Evolutionary conservation across 2,888 invertebrate species (phyloP), one percentile per base, ranked within the genome.

Genomic region (Chrysotoxum bicinctum): DNA sequence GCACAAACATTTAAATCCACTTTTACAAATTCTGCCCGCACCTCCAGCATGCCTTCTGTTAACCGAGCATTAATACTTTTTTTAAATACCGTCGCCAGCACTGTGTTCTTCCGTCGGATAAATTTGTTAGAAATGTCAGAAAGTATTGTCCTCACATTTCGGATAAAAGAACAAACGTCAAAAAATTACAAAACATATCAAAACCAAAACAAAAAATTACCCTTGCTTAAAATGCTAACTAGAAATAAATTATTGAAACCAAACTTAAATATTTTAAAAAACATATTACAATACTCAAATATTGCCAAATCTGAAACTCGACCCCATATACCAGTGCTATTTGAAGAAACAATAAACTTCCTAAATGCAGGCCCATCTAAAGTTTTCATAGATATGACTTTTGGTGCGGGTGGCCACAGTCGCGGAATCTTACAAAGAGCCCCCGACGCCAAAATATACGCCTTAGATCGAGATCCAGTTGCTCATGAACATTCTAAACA

Each of bases 351-450:
- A 0, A 90, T 97, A 58, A 92, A 94, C 75, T 94, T 94, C 90
- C 91, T 97, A 62, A 93, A 95, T 87, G 95, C 95, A 1, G 90
- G 92, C 83, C 91, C 94, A 50, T 92, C 94, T 79, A 94, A 96
- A 91, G 92, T 93, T 7, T 95, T 96, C 88, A 93, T 99, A 86
- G 99, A 99, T 90, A 98, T 98, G 98, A 99, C 99, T 14, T 99
- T 98, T 93, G 98, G 99, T 32, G 96, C 96, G 23, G 99, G 99
- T 8, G 98, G 98, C 0, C 99, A 99, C 90, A 95, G 97, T 10
- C 93, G 93, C 88, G 93, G 93, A 89, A 93, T 99, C 87, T 93
- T 99, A 58, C 93, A 96, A 89, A 90, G 93, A 32, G 93, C 94
- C 12, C 92, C 95, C 43, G 91, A 93, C 88, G 93, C 96, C 19